These are phyloP conservation scores for Drosophila baimaii DNA, from an alignment of 1,140 invertebrate species.

Conservation along the genomic window DNA sequence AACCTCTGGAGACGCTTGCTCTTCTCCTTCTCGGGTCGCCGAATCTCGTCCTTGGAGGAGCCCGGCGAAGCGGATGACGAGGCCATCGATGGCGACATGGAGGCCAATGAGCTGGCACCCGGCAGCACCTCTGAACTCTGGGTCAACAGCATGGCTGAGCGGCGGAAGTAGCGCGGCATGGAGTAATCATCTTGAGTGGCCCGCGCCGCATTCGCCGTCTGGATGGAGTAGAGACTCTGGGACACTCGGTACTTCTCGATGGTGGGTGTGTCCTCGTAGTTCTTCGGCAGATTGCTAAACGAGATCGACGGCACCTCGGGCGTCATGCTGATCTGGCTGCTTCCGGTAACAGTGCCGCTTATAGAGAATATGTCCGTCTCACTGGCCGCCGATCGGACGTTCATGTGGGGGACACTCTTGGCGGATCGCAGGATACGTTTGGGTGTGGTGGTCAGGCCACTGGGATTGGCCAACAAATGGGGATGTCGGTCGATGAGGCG, in stretches of 20 bases:
- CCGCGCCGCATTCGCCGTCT: slow-evolving; percentile 76
- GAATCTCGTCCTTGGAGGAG: slow-evolving; percentile 66
- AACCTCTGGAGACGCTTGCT: slow-evolving; percentile 80
- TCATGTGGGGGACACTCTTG: slow-evolving; percentile 81
- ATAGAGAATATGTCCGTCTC: slow-evolving; percentile 83
- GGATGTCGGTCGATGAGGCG: slow-evolving; percentile 73
- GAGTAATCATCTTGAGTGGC: slow-evolving; percentile 77
- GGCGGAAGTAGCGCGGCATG: slow-evolving; percentile 82
- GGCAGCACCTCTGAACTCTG: slow-evolving; percentile 76
- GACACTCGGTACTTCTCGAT: slow-evolving; percentile 84
- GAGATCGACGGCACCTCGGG: slow-evolving; percentile 84
- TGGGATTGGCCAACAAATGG: slow-evolving; percentile 52
- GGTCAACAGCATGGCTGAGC: slow-evolving; percentile 70
- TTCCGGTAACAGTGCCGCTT: slow-evolving; percentile 67
- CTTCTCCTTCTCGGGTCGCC: slow-evolving; percentile 71
- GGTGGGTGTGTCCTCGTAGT: slow-evolving; percentile 83
- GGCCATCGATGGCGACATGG: slow-evolving; percentile 53
- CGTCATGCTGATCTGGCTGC: slow-evolving; percentile 82
- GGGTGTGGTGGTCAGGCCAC: slow-evolving; percentile 44
- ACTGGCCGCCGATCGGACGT: slow-evolving; percentile 69
- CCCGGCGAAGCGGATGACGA: slow-evolving; percentile 53
- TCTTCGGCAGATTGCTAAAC: slow-evolving; percentile 79
- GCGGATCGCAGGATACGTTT: slow-evolving; percentile 71
- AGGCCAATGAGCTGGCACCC: slow-evolving; percentile 51
- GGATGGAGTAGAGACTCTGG: slow-evolving; percentile 80